Evolutionary conservation across 2,888 invertebrate species (phyloP).

Genomic region (Sturmia bella): DNA sequence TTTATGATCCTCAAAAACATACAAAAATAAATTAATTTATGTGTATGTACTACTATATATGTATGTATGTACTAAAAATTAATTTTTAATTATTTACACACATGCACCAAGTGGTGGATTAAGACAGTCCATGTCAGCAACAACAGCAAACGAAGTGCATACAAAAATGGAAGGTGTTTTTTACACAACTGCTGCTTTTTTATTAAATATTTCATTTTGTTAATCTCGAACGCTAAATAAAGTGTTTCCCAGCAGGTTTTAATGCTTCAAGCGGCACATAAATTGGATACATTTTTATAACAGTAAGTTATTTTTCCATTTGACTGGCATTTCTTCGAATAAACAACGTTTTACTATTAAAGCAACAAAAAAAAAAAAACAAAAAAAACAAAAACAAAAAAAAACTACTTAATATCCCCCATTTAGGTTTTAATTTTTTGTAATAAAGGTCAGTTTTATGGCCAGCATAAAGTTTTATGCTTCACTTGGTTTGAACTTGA

Average conservation of each 20-base stretch:
- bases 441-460: constrained; percentile 5
- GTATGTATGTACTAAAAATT: neutral
- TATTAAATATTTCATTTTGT: too few relatives aligned
- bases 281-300: too few relatives aligned
- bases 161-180: neutral
- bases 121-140: constrained; percentile 21
- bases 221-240: neutral
- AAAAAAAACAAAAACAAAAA: too few relatives aligned
- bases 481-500: constrained; percentile 33
- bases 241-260: too few relatives aligned
- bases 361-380: too few relatives aligned
- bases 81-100: too few relatives aligned
- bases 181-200: too few relatives aligned
- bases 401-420: neutral
- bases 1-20: constrained; percentile 17
- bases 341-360: too few relatives aligned
- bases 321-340: too few relatives aligned
- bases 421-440: neutral
- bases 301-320: too few relatives aligned
- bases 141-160: constrained; percentile 1
- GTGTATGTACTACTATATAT: neutral
- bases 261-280: too few relatives aligned
- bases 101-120: neutral
- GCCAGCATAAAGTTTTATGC: constrained; percentile 9
- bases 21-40: neutral